Conservation (phyloP, 2,797 vertebrate genomes). For the Glyptemys insculpta region DNA sequence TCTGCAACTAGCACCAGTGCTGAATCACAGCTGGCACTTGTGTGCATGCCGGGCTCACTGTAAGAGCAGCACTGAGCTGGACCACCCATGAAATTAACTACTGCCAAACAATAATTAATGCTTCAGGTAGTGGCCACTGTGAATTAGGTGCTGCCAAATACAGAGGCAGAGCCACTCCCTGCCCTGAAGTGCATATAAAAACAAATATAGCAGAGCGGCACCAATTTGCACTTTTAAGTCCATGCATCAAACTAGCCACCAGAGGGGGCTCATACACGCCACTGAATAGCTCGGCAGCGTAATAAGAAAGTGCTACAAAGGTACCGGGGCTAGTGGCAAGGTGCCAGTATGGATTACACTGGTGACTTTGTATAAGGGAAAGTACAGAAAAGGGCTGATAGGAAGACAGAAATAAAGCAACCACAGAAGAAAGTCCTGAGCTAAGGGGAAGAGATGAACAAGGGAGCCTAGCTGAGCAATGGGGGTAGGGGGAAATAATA, state of each 20-base stretch:
- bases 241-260: not conserved
- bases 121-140: not conserved
- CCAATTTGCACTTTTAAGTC: not conserved
- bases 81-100: not conserved
- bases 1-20: not conserved
- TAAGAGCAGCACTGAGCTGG: not conserved
- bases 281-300: not conserved
- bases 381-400: not conserved
- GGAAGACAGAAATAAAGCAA: not conserved
- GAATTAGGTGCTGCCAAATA: not conserved
- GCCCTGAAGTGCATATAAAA: not conserved
- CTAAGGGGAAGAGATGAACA: not conserved
- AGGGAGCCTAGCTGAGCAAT: not conserved
- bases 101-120: not conserved
- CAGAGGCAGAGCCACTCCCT: not conserved
- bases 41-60: not conserved
- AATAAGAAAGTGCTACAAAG: not conserved
- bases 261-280: not conserved
- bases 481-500: not conserved
- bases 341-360: not conserved
- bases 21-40: slow-evolving; percentile 26
- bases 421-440: not conserved
- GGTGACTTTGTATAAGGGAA: not conserved
- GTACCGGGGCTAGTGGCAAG: not conserved
- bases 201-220: not conserved